Evolutionary conservation across 2,888 invertebrate genomes (phyloP), one percentile per base, ranked within the genome.

Genomic region (Drosophila nigricruria): DNA sequence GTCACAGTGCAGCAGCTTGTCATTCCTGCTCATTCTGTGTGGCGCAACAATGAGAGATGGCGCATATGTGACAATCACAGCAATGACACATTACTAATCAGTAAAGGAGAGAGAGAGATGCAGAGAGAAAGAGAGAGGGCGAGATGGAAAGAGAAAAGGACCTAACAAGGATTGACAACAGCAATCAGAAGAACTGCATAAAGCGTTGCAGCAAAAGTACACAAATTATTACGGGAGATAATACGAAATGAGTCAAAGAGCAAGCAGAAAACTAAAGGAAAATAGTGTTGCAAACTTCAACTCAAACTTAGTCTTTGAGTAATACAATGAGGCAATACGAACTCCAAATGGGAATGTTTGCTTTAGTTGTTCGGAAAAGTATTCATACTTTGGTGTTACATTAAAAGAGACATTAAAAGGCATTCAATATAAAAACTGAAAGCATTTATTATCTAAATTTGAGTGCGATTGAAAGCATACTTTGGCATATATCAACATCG

Each of bases 51-150:
- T 57, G 34, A 45, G 54, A 47, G 45, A 64, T 40, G 53, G 60
- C 42, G 30, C 45, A 56, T 49, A 50, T 73, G 61, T 68, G 73
- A 73, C 73, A 68, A 73, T 73, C 49, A 67, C 54, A 50, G 68
- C 57, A 73, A 52, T 67, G 73, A 47, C 45, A 66, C 27, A 54
- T 40, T 34, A 40, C 40, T 54, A 36, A 57, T 50, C 36, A 50
- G 36, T 49, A 38, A 6, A 5, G 16, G 4, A 14, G 3, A 4
- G 16, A 10, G 1, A 1, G 34, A 16, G 20, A 8, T 1, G 10
- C 0, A 23, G 36, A 23, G 8, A 4, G 10, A 27, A 1, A 10
- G 14, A 10, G 10, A 12, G 20, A 23, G 6, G 2, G 43, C 1
- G 14, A 14, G 23, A 23, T 14, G 9, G 9, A 16, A 16, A 3